phyloP scores from a whole-genome alignment of 1,140 invertebrate genomes.

The Polypedilum vanderplanki region DNA sequence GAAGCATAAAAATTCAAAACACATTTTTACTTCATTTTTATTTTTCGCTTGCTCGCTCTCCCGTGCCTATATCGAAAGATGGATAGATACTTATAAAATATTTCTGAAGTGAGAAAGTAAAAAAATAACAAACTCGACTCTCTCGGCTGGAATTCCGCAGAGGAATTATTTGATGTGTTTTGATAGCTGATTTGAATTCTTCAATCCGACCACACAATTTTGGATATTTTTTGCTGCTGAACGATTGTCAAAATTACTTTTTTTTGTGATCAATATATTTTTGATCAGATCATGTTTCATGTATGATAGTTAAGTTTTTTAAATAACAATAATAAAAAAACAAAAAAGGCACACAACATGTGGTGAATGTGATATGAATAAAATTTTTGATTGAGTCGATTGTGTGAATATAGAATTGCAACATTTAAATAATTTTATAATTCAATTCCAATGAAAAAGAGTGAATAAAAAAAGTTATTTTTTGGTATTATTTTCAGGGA shows the following conservation, averaged over 20 bases:
- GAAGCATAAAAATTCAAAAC: conserved; percentile 26
- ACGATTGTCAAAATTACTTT: not conserved
- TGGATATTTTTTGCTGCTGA: not conserved
- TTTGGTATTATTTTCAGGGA: too few relatives aligned
- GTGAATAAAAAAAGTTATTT: too few relatives aligned
- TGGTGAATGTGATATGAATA: not conserved
- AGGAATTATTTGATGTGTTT: not conserved
- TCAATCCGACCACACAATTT: not conserved
- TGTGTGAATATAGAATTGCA: conserved; percentile 18
- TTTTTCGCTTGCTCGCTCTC: too few relatives aligned
- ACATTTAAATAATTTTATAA: not conserved
- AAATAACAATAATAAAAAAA: too few relatives aligned
- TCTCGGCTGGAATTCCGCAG: not conserved
- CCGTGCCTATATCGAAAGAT: not conserved
- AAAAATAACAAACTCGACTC: not conserved
- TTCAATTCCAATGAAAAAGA: not conserved
- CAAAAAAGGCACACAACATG: too few relatives aligned
- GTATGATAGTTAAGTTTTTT: not conserved
- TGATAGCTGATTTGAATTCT: conserved; percentile 18
- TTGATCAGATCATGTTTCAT: conserved; percentile 13
- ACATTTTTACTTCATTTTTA: not conserved
- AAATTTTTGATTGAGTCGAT: not conserved
- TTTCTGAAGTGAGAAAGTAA: not conserved
- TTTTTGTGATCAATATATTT: not conserved
- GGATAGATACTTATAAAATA: conserved; percentile 14